Percentiles rank a stretch among this genome's conserved stretches.
These are phyloP conservation scores for Drosophila repleta DNA, from an alignment of 1,140 invertebrate genomes.

Conservation along the genomic window DNA sequence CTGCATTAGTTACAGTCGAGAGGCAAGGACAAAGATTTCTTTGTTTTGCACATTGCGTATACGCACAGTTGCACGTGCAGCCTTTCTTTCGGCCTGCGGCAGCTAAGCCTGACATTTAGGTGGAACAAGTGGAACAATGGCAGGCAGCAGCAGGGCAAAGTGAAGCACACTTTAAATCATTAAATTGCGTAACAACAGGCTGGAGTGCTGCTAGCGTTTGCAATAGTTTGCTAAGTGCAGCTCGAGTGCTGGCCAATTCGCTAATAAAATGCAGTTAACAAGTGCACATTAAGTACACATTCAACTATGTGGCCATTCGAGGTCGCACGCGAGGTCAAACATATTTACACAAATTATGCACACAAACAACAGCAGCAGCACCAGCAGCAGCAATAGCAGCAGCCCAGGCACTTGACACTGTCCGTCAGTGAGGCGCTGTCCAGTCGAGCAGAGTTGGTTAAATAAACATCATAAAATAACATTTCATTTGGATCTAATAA, in stretches of 20 bases:
- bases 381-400: slow-evolving; percentile 1
- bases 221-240: background rate
- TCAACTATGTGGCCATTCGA: slow-evolving; percentile 30
- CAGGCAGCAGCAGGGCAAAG: background rate
- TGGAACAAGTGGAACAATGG: slow-evolving; percentile 11
- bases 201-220: too few species aligned
- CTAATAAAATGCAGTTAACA: background rate
- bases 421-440: background rate
- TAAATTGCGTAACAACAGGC: background rate
- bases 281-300: slow-evolving; percentile 8
- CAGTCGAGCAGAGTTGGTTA: slow-evolving; percentile 26
- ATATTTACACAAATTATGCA: slow-evolving; percentile 62
- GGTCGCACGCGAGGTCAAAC: slow-evolving; percentile 10
- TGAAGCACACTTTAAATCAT: slow-evolving; percentile 11
- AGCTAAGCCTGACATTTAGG: slow-evolving; percentile 10
- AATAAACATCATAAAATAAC: slow-evolving; percentile 72
- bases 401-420: slow-evolving; percentile 5
- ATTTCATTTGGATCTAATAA: slow-evolving; percentile 76
- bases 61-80: slow-evolving; percentile 68
- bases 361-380: slow-evolving; percentile 28
- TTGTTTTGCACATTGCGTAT: slow-evolving; percentile 59
- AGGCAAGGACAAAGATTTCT: slow-evolving; percentile 58
- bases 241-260: background rate
- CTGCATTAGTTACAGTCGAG: slow-evolving; percentile 71
- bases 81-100: slow-evolving; percentile 31